These are phyloP conservation scores for Acinonyx jubatus DNA, from an alignment of 2,113 vertebrate genomes.

Conservation along the genomic window DNA sequence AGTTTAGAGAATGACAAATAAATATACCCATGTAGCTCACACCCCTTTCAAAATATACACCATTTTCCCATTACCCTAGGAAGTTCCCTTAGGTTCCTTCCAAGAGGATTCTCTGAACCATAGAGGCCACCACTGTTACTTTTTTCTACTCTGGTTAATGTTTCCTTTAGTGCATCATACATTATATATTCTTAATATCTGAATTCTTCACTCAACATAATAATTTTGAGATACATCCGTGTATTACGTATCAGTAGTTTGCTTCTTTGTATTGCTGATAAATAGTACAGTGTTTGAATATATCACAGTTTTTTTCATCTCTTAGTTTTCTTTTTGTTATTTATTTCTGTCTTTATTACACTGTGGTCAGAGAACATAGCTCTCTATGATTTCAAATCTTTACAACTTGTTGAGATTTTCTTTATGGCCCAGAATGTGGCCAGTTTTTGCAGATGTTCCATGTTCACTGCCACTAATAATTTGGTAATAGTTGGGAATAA, in stretches of 20 bases:
- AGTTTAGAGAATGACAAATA: background rate
- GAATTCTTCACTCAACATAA: slow-evolving; percentile 16
- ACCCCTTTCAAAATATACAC: background rate
- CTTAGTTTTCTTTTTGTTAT: background rate
- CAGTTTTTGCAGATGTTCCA: background rate
- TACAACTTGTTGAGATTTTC: background rate
- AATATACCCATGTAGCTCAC: background rate
- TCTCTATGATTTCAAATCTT: background rate
- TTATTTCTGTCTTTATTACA: background rate
- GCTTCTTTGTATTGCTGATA: background rate
- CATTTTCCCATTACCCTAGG: background rate
- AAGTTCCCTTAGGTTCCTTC: background rate
- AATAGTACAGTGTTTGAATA: background rate
- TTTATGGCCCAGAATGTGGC: background rate
- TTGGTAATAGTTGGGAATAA: background rate
- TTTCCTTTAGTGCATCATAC: background rate
- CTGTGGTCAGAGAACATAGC: background rate
- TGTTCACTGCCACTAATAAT: background rate
- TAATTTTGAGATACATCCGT: background rate
- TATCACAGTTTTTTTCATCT: background rate
- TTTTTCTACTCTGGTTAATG: background rate
- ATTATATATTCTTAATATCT: background rate
- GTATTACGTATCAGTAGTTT: background rate
- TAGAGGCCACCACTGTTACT: background rate
- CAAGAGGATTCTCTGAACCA: background rate